Evolutionary conservation across 1,140 invertebrate species (phyloP), one percentile per base, ranked within the genome.

Genomic region (Aphidius gifuensis): DNA sequence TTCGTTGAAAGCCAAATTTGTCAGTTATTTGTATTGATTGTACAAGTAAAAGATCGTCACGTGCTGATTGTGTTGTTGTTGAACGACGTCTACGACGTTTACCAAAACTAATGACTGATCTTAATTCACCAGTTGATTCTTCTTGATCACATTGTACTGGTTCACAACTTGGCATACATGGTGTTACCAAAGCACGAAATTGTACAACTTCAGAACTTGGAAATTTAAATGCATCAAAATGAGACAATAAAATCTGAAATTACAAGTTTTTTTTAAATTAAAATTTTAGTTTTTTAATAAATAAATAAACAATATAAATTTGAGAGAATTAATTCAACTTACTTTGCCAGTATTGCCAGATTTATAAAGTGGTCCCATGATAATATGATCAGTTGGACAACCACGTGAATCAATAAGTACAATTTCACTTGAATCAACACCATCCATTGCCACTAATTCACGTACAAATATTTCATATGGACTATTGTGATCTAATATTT

Each of bases 141-240:
- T 88, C 85, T 60, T 90, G 85, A 54, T 93, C 88, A 73, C 93
- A 96, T 70, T 92, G 89, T 1, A 93, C 92, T 1, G 94, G 93
- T 77, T 94, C 92, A 74, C 94, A 96, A 39, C 86, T 87, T 2
- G 93, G 92, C 87, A 96, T 91, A 72, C 94, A 96, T 0, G 94
- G 94, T 5, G 93, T 96, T 1, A 97, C 93, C 68, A 96, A 74
- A 2, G 94, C 94, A 54, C 93, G 87, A 87, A 97, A 97, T 79
- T 97, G 93, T 0, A 97, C 94, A 9, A 96, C 88, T 75, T 96
- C 93, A 0, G 93, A 95, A 11, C 93, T 93, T 1, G 94, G 94
- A 83, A 97, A 97, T 77, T 96, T 96, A 86, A 97, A 97, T 8
- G 94, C 94, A 75, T 97, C 94, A 79, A 97, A 96, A 75, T 93